phyloP scores from a whole-genome alignment of 2,113 vertebrate species.

The Clupea harengus region DNA sequence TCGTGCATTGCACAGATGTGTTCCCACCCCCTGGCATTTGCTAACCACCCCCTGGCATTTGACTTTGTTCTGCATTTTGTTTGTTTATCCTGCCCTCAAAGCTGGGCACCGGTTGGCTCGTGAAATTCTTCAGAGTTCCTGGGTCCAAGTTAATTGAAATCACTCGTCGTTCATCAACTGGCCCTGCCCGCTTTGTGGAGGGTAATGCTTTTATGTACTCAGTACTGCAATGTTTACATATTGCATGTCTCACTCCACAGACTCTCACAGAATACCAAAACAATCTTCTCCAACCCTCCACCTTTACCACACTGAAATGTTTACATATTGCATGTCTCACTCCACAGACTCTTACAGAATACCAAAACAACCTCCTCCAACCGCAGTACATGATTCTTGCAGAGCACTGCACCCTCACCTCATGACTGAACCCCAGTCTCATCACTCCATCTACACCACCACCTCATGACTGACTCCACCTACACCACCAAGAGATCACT shows the following conservation, averaged over 20 bases:
- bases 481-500: too few relatives aligned
- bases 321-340: too few relatives aligned
- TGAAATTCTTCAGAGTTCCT: not conserved
- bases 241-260: not conserved
- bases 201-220: not conserved
- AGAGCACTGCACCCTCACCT: too few relatives aligned
- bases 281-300: not conserved
- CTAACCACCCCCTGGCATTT: not conserved
- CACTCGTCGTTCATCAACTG: not conserved
- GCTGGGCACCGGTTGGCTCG: not conserved
- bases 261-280: not conserved
- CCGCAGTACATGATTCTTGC: too few relatives aligned
- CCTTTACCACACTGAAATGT: too few relatives aligned
- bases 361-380: too few relatives aligned
- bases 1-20: not conserved
- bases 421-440: too few relatives aligned
- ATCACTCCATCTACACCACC: too few relatives aligned
- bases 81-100: not conserved
- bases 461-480: too few relatives aligned
- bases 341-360: too few relatives aligned
- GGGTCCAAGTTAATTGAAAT: not conserved
- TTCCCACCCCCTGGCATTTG: not conserved
- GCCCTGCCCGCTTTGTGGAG: not conserved
- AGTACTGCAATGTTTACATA: not conserved
- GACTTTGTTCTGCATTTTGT: not conserved